These are phyloP conservation scores for Microtus pennsylvanicus DNA, from an alignment of 2,113 vertebrate species.

Conservation along the genomic window DNA sequence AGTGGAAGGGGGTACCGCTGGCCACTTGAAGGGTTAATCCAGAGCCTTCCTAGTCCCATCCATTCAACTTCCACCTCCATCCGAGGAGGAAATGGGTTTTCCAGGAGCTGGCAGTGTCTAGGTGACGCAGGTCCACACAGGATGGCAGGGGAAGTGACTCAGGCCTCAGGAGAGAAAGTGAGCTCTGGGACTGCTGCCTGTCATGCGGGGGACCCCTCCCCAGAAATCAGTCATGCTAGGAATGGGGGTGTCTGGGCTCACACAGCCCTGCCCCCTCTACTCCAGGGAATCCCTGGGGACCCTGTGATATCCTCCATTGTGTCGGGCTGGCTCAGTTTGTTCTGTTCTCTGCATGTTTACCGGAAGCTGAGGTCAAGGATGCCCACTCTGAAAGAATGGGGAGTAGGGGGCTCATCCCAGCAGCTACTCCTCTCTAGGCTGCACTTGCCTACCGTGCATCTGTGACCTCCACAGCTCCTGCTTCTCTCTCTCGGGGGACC, in stretches of 20 bases:
- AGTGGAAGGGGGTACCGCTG: fast-evolving
- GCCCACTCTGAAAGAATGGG: background rate
- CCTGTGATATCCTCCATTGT: background rate
- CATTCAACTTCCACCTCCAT: slow-evolving; percentile 53
- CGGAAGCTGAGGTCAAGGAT: slow-evolving; percentile 52
- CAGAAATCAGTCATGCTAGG: no score
- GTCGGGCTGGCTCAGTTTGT: background rate
- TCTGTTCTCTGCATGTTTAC: slow-evolving; percentile 69
- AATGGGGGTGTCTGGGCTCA: fast-evolving
- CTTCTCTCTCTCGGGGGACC: background rate
- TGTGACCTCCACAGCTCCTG: background rate
- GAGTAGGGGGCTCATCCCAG: background rate
- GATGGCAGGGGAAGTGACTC: slow-evolving; percentile 75
- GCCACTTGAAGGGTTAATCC: slow-evolving; percentile 23
- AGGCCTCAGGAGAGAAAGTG: slow-evolving; percentile 65
- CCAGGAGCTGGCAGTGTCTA: slow-evolving; percentile 38
- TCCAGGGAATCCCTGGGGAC: background rate
- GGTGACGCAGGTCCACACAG: background rate
- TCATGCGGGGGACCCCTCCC: fast-evolving
- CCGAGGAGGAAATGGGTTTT: slow-evolving; percentile 77
- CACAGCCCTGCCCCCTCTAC: background rate
- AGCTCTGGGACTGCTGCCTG: background rate
- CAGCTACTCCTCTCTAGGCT: background rate
- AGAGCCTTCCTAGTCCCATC: background rate
- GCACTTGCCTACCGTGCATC: no score